Evolutionary conservation across 1,140 invertebrate species (phyloP), one percentile per base, ranked within the genome.

Genomic region (Arion vulgaris): DNA sequence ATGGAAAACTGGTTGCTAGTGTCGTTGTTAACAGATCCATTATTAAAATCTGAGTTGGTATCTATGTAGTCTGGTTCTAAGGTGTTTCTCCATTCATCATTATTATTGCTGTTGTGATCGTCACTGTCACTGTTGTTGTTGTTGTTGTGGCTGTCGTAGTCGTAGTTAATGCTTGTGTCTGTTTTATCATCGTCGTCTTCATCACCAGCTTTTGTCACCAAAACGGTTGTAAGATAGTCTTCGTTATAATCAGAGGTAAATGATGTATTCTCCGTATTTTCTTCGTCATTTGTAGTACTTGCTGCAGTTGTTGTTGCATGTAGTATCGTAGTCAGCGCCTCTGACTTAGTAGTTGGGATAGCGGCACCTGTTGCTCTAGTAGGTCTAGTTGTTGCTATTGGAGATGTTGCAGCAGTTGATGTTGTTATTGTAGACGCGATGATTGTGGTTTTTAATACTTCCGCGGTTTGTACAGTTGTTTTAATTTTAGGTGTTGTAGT

Each of bases 1-100:
- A 36, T 34, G 36, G 38, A 0, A 68, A n/a, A n/a, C n/a, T n/a
- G n/a, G n/a, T n/a, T n/a, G n/a, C n/a, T n/a, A n/a, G n/a, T n/a
- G n/a, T 66, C 28, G 41, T 74, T 36, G 74, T 74, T 49, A 26
- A 36, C 62, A 66, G 41, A 23, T 71, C 38, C 26, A 81, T 49
- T 32, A 36, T 75, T n/a, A 66, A 41, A 15, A 74, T 79, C 28
- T 19, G 15, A 49, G 68, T n/a, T 39, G 17, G 4, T 39, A 39
- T 71, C 68, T 19, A n/a, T 34, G 38, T 23, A 34, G 26, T 71
- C 68, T 15, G 32, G 11, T 5, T 39, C 11, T 17, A 23, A 26
- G 13, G 41, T 45, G 41, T 15, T 45, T 5, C 41, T 45, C 19
- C 38, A 45, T 15, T 45, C n/a, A 39, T 28, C 5, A 39, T 41